Evolutionary conservation across 2,113 vertebrate species (phyloP), one percentile per base, ranked within the genome.

Genomic region (Hirundichthys speculiger): DNA sequence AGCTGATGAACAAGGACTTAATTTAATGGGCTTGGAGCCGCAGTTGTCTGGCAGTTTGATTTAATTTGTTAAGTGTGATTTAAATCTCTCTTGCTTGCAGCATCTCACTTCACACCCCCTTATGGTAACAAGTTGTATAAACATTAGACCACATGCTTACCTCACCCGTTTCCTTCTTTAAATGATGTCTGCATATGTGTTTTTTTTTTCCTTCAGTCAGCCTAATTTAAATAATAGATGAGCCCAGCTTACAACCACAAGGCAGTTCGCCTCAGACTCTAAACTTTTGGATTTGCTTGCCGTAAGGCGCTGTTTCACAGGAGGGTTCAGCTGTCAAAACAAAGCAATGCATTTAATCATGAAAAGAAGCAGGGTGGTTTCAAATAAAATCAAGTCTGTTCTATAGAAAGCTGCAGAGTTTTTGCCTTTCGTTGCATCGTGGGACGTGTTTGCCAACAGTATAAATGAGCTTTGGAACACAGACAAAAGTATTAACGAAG

Each of bases 291-390:
- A 88, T 82, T 75, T 79, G 68, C 73, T 85, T 25, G 19, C 63
- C 74, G 76, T 58, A 71, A 82, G 79, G 81, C 24, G 18, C 49
- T 18, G 77, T 80, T 75, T 66, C 69, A 68, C 80, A 69, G 75
- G 73, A 83, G 57, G 69, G 77, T 82, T 88, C 79, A 87, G 86
- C 75, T 89, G 90, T 88, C 88, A 88, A 82, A 88, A 91, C 88
- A 90, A 73, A 79, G 82, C 63, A 62, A 75, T 65, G 34, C 64
- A 76, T 85, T 87, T 87, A 87, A 87, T 87, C 74, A 82, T 83
- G 72, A 91, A 73, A 65, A 75, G 86, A 88, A 86, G 64, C 81
- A 87, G 74, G 51, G 34, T 61, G 62, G 77, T 77, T 83, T 88
- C 49, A 56, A 79, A 65, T 80, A 79, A 85, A 88, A 79, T 68